Conservation (phyloP, 2,113 vertebrate genomes). For the Nematolebias whitei region DNA sequence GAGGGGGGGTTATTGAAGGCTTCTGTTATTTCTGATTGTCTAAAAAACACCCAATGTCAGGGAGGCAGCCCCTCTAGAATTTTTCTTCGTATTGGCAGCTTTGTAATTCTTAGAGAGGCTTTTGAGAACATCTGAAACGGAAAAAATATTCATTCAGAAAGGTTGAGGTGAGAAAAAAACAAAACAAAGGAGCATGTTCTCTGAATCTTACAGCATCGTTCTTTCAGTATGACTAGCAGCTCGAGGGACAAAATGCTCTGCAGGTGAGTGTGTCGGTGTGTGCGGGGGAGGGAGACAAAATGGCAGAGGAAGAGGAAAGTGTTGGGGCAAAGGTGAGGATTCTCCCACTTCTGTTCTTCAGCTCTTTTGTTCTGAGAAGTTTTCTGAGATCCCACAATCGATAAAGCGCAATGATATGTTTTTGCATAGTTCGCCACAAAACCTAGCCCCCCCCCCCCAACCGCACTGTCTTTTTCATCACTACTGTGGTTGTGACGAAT, state of each 20-base stretch:
- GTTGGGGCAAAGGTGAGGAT: conserved; percentile 40
- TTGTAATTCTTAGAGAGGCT: conserved; percentile 76
- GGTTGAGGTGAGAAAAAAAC: conserved; percentile 37
- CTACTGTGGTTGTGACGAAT: conserved; percentile 25
- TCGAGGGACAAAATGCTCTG: neutral
- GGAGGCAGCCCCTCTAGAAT: conserved; percentile 20
- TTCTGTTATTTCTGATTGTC: conserved; percentile 5
- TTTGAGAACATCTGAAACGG: conserved; percentile 47
- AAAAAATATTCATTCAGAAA: conserved; percentile 74
- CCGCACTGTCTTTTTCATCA: conserved; percentile 54
- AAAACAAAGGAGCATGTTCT: conserved; percentile 53
- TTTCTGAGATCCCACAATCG: conserved; percentile 52
- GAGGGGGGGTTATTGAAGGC: too few relatives aligned
- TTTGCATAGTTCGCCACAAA: conserved; percentile 31
- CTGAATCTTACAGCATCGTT: conserved; percentile 52
- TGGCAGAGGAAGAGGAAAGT: conserved; percentile 31
- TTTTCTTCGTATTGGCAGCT: conserved; percentile 54
- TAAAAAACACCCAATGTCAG: conserved; percentile 4
- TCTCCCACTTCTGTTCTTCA: conserved; percentile 33
- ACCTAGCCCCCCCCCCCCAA: conserved; percentile 52
- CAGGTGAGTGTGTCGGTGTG: conserved; percentile 26
- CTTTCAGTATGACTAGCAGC: conserved; percentile 73
- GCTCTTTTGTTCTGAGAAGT: conserved; percentile 68
- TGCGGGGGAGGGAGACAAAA: conserved; percentile 15
- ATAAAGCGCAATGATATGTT: conserved; percentile 31